A percentile compares a stretch with the other conserved stretches of the same genome.
These are phyloP conservation scores for Caenorhabditis sulstoni DNA, from an alignment of 2,888 invertebrate genomes.

Conservation along the genomic window DNA sequence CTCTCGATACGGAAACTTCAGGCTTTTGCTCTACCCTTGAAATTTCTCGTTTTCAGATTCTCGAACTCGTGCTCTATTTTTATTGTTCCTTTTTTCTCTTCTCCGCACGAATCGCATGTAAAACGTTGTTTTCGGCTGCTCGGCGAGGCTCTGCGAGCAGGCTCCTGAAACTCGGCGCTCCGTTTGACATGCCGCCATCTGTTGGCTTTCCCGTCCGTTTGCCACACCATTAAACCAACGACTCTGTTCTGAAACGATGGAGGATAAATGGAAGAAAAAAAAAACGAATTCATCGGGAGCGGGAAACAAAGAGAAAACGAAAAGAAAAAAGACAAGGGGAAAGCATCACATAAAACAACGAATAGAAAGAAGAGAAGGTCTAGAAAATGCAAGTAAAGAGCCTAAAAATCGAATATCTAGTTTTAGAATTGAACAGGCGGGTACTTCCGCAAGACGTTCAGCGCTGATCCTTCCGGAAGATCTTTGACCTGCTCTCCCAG, in stretches of 20 bases:
- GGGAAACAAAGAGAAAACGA: neutral
- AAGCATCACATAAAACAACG: constrained; percentile 6
- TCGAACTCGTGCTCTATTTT: too few species aligned
- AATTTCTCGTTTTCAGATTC: too few species aligned
- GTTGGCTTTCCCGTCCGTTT: constrained; percentile 23
- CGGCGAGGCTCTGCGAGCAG: neutral
- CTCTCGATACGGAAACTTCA: too few species aligned
- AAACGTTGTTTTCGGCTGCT: constrained; percentile 9
- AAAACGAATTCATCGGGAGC: constrained; percentile 20
- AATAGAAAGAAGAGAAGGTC: neutral
- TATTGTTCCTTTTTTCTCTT: too few species aligned
- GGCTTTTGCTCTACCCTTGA: too few species aligned
- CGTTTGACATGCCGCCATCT: constrained; percentile 53
- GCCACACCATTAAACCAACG: constrained; percentile 51
- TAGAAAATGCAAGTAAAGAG: constrained; percentile 21
- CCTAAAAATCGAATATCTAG: neutral
- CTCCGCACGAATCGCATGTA: constrained; percentile 9
- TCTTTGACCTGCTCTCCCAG: constrained; percentile 68
- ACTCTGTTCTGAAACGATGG: constrained; percentile 29
- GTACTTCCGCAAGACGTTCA: constrained; percentile 15
- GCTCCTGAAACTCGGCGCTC: constrained; percentile 6
- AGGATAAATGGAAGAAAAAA: too few species aligned
- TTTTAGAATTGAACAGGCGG: constrained; percentile 35
- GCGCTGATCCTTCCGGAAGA: constrained; percentile 56
- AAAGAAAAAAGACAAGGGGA: neutral